Evolutionary conservation across 2,797 vertebrate genomes (phyloP).

Genomic region (Ispidina lecontei): DNA sequence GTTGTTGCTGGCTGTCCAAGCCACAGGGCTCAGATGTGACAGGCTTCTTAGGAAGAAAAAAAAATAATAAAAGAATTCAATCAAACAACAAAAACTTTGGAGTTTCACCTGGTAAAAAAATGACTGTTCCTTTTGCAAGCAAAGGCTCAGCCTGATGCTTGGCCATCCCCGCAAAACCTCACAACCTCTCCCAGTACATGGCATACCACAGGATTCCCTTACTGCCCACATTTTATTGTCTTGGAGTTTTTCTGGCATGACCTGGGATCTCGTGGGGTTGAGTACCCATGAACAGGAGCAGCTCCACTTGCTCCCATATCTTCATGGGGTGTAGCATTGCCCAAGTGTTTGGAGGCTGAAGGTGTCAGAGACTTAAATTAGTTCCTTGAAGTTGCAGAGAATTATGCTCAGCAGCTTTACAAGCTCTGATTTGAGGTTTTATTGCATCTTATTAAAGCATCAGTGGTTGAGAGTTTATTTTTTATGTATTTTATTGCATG

Average conservation of each 20-base stretch:
- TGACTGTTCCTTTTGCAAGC: background rate
- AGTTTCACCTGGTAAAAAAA: background rate
- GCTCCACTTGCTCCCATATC: background rate
- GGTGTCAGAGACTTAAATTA: background rate
- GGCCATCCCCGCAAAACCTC: background rate
- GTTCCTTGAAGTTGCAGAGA: background rate
- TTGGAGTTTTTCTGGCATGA: too few relatives aligned
- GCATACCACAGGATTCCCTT: background rate
- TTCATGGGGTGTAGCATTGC: background rate
- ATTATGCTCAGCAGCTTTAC: background rate
- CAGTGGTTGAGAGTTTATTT: constrained; percentile 15
- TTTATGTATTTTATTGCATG: constrained; percentile 4
- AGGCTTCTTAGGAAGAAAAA: background rate
- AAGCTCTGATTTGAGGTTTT: background rate
- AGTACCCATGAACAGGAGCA: background rate
- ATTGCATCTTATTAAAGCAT: constrained; percentile 21
- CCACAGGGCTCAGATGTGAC: background rate
- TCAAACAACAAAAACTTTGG: background rate
- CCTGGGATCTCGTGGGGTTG: background rate
- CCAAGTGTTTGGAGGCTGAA: background rate
- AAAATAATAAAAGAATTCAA: background rate
- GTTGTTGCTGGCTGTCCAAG: fast-evolving
- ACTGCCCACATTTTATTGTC: fast-evolving
- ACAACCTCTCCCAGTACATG: background rate
- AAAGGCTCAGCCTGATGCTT: background rate